Conservation (phyloP, 2,888 invertebrate genomes). For the Endotricha flammealis region DNA sequence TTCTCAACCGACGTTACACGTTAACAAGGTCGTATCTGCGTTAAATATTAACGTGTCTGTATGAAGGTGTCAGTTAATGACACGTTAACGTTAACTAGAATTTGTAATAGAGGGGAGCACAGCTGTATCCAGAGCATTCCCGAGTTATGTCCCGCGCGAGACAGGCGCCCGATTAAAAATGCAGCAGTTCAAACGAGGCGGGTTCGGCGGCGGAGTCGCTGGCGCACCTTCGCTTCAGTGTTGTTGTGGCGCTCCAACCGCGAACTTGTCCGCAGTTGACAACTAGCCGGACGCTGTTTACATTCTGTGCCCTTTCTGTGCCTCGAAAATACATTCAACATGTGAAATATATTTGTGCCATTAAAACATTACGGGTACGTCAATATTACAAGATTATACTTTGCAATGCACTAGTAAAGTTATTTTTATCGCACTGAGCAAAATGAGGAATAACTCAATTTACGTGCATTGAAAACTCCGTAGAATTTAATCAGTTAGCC, state of each 20-base stretch:
- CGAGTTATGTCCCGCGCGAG: slow-evolving; percentile 76
- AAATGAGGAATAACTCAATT: no score
- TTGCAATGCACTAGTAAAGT: no score
- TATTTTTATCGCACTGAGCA: no score
- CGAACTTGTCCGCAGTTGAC: slow-evolving; percentile 32
- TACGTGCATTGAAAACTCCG: no score
- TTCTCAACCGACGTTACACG: slow-evolving; percentile 28
- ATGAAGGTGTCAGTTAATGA: slow-evolving; percentile 73
- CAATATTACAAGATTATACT: no score
- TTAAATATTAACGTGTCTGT: slow-evolving; percentile 67
- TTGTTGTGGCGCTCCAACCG: slow-evolving; percentile 48
- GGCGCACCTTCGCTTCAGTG: slow-evolving; percentile 63
- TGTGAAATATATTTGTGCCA: no score
- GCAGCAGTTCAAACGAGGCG: slow-evolving; percentile 70
- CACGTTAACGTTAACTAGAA: slow-evolving; percentile 73
- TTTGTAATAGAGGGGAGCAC: slow-evolving; percentile 68
- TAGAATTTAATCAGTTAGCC: no score
- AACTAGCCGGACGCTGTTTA: neutral
- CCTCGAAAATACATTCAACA: no score
- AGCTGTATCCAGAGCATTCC: slow-evolving; percentile 67
- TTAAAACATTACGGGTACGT: no score
- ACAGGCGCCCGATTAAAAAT: slow-evolving; percentile 73
- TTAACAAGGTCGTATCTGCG: slow-evolving; percentile 53
- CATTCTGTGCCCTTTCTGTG: no score
- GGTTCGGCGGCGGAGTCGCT: slow-evolving; percentile 65